These are phyloP conservation scores for Listronotus oregonensis DNA, from an alignment of 1,140 invertebrate genomes.

Conservation along the genomic window DNA sequence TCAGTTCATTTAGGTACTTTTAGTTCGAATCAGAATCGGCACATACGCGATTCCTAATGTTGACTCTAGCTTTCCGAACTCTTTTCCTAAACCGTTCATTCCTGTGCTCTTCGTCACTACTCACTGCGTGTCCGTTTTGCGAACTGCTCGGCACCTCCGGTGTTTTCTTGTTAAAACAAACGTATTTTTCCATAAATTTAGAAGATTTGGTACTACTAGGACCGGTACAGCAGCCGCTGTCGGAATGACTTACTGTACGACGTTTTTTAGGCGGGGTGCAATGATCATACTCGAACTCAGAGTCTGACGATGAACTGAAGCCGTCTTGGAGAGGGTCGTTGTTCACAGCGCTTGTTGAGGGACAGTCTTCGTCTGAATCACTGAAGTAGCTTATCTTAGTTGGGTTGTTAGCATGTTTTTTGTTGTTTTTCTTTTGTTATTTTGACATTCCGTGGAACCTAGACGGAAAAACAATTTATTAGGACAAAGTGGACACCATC, in stretches of 20 bases:
- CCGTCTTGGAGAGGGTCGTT: neutral
- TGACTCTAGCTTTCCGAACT: conserved; percentile 60
- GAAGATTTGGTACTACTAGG: conserved; percentile 38
- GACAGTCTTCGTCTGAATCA: conserved; percentile 18
- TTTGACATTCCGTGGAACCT: neutral
- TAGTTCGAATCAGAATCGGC: conserved; percentile 64
- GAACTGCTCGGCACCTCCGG: conserved; percentile 54
- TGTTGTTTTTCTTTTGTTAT: conserved; percentile 8
- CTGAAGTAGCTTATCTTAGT: conserved; percentile 2
- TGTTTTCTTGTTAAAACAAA: conserved; percentile 45
- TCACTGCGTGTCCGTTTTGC: conserved; percentile 5
- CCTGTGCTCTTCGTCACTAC: conserved; percentile 56
- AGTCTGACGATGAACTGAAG: conserved; percentile 42
- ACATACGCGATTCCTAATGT: conserved; percentile 60
- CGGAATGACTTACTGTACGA: conserved; percentile 38
- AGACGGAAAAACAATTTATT: neutral
- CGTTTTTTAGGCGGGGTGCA: conserved; percentile 41
- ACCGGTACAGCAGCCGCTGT: conserved; percentile 52
- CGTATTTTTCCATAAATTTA: conserved; percentile 17
- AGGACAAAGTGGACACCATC: neutral
- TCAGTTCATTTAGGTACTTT: conserved; percentile 19
- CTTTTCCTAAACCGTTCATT: conserved; percentile 59
- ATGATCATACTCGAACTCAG: conserved; percentile 45
- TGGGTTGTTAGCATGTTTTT: neutral
- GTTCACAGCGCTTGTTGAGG: too few species aligned